Evolutionary conservation across 1,140 invertebrate species (phyloP).

Genomic region (Diabrotica virgifera): DNA sequence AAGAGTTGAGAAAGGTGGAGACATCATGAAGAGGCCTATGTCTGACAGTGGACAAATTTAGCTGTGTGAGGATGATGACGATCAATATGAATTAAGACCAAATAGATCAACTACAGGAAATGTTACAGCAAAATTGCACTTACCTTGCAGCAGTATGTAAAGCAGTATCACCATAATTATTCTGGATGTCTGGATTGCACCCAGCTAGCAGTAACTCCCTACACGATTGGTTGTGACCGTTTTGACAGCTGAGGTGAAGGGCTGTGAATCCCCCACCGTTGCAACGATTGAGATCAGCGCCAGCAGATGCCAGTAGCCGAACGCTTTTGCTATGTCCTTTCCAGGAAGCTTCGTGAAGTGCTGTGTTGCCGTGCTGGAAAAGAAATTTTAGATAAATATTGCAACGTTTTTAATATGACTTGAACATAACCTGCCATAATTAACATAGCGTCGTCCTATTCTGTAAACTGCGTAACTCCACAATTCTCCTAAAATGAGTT

Average conservation of each 20-base stretch:
- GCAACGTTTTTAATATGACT: too few relatives aligned
- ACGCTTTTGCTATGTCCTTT: slow-evolving; percentile 87
- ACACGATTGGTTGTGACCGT: slow-evolving; percentile 94
- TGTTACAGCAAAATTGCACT: slow-evolving; percentile 70
- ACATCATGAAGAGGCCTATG: too few relatives aligned
- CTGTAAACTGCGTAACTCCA: too few relatives aligned
- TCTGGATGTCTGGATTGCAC: slow-evolving; percentile 83
- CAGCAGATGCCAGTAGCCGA: slow-evolving; percentile 68
- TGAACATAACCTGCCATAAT: too few relatives aligned
- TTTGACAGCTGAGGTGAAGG: slow-evolving; percentile 92
- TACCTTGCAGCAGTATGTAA: slow-evolving; percentile 92
- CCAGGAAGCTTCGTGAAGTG: slow-evolving; percentile 91
- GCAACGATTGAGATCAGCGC: slow-evolving; percentile 68
- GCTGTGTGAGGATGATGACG: too few relatives aligned
- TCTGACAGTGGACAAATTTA: too few relatives aligned
- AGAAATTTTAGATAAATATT: slow-evolving; percentile 6
- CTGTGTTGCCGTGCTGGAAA: slow-evolving; percentile 86
- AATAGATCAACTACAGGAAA: too few relatives aligned
- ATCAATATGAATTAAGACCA: too few relatives aligned
- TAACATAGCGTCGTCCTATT: too few relatives aligned
- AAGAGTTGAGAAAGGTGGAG: too few relatives aligned
- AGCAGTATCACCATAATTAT: slow-evolving; percentile 95
- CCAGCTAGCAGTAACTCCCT: slow-evolving; percentile 83
- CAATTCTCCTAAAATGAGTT: too few relatives aligned
- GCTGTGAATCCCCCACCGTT: slow-evolving; percentile 89